phyloP scores from a whole-genome alignment of 1,140 invertebrate genomes.

The Gonioctena quinquepunctata region DNA sequence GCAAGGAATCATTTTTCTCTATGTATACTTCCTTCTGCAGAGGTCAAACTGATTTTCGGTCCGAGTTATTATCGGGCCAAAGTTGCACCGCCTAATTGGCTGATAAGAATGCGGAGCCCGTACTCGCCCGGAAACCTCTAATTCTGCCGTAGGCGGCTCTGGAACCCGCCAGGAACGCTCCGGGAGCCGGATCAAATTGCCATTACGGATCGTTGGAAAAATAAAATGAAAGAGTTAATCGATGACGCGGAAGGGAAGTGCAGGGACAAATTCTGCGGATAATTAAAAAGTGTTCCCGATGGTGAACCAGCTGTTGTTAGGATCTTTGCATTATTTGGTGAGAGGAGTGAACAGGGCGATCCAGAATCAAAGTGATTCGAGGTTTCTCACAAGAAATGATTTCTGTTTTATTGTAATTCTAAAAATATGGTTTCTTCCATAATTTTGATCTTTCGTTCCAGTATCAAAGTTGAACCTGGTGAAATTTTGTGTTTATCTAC shows the following conservation, averaged over 20 bases:
- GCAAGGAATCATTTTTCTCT: background rate
- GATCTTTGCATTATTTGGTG: too few relatives aligned
- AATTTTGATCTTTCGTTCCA: too few relatives aligned
- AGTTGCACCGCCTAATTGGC: conserved; percentile 34
- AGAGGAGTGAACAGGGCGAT: too few relatives aligned
- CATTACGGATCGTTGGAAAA: conserved; percentile 11
- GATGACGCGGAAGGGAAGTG: background rate
- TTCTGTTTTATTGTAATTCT: too few relatives aligned
- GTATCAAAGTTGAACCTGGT: too few relatives aligned
- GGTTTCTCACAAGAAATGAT: too few relatives aligned
- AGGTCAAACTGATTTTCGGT: conserved; percentile 27
- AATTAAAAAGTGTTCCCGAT: background rate
- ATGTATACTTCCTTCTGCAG: conserved; percentile 23
- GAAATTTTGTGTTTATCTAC: too few relatives aligned
- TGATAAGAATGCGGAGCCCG: conserved; percentile 35
- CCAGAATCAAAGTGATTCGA: too few relatives aligned
- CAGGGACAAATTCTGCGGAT: background rate
- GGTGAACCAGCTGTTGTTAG: too few relatives aligned
- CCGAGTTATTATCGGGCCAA: conserved; percentile 9
- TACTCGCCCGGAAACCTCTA: conserved; percentile 33
- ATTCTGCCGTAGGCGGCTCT: conserved; percentile 26
- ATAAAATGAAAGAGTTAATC: background rate
- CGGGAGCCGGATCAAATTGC: conserved; percentile 20
- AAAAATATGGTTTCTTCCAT: too few relatives aligned
- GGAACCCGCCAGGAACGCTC: conserved; percentile 2